These are phyloP conservation scores for Euwallacea similis DNA, from an alignment of 1,140 invertebrate genomes.

Conservation along the genomic window DNA sequence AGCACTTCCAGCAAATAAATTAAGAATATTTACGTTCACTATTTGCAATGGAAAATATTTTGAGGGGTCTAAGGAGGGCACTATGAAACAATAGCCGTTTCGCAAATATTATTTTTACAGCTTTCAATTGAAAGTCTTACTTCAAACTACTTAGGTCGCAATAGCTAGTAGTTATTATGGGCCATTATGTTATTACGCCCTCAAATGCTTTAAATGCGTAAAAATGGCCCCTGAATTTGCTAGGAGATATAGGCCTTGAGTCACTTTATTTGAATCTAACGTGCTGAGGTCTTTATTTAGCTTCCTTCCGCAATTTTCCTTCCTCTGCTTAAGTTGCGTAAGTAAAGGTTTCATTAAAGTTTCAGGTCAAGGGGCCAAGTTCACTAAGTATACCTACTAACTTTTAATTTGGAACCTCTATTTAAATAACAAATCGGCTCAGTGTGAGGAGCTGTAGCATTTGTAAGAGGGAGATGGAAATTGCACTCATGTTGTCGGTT, in stretches of 20 bases:
- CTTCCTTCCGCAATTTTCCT: conserved; percentile 19
- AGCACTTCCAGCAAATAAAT: neutral
- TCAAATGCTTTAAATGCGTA: conserved; percentile 49
- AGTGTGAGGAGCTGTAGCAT: too few relatives aligned
- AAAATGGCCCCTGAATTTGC: conserved; percentile 50
- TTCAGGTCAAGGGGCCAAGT: conserved; percentile 17
- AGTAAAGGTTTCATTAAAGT: too few relatives aligned
- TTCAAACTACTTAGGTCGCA: conserved; percentile 46
- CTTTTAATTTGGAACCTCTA: too few relatives aligned
- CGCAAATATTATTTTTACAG: conserved; percentile 36
- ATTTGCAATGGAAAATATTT: neutral
- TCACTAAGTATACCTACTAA: neutral
- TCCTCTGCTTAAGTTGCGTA: neutral
- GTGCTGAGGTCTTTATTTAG: conserved; percentile 12
- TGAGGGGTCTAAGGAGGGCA: neutral
- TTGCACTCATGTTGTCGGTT: too few relatives aligned
- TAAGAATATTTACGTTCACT: neutral
- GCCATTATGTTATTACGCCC: conserved; percentile 53
- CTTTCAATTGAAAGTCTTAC: conserved; percentile 45
- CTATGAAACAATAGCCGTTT: conserved; percentile 3
- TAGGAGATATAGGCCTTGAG: conserved; percentile 42
- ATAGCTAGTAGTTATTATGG: conserved; percentile 50
- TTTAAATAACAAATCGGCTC: too few relatives aligned
- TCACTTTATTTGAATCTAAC: conserved; percentile 31
- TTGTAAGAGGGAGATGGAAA: too few relatives aligned